Base-by-base conservation (phyloP, 2,797 vertebrate species). In the Anisognathus igniventris region DNA sequence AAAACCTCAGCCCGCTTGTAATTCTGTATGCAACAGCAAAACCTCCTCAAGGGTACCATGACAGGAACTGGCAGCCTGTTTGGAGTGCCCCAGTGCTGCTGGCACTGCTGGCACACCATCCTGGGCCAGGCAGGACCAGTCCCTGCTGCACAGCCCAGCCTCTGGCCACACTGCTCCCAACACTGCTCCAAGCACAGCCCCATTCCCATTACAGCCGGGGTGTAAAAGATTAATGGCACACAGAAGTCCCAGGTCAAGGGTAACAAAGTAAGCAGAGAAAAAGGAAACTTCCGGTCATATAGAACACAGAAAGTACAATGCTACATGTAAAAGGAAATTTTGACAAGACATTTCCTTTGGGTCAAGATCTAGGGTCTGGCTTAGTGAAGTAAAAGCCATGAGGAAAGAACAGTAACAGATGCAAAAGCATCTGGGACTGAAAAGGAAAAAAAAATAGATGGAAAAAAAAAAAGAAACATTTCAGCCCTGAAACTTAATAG, bases 401-500 rank as follows among this genome's bases (percentile, higher is more conserved):
- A 87, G 50, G 23, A 88, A 94, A 74, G 57, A 90, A 40, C 14
- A 87, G 50, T 23, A 95, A 86, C 66, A 86, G 79, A 90, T 73
- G 76, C 70, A 88, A 81, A 92, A 95, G 68, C 80, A 88, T 72
- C 74, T 91, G 89, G 64, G 73, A 78, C 47, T 42, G 66, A 65
- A 66, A 83, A 54, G 17, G 3, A 12, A 9, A 21, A 20, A 47
- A n/a, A 17, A 48, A 13, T 7, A 12, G 13, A 21, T 47, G 9
- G 33, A 37, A 70, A 45, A 58, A 47, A 66, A 44, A 42, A 68
- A 33, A 70, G 42, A 76, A 89, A 80, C 30, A 27, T 45, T 93
- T 90, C 66, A 95, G 66, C 89, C 53, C 88, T 86, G 92, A 79
- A 95, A 93, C 48, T 92, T 94, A 96, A 95, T 86, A 93, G 91